phyloP scores from a whole-genome alignment of 1,140 invertebrate species.

The Mylabris phalerata region DNA sequence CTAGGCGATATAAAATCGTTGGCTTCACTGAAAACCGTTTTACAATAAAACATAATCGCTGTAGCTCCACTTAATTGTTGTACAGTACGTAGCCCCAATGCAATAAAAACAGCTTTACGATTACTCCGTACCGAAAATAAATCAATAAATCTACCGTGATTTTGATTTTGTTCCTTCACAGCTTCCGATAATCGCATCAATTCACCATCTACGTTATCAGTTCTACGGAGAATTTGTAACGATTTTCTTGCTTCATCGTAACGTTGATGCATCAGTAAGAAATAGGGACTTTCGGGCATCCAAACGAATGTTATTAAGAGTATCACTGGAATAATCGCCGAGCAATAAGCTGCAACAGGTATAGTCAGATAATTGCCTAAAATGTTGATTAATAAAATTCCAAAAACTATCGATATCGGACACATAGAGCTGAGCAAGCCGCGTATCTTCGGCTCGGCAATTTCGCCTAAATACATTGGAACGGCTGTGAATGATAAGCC shows the following conservation, averaged over 20 bases:
- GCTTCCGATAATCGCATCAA: constrained; percentile 53
- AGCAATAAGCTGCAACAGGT: constrained; percentile 49
- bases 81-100: constrained; percentile 58
- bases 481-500: constrained; percentile 56
- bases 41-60: constrained; percentile 66
- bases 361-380: constrained; percentile 56
- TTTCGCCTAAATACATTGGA: constrained; percentile 58
- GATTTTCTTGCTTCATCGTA: constrained; percentile 18
- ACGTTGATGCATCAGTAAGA: constrained; percentile 23
- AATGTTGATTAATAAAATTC: constrained; percentile 59
- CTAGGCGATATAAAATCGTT: constrained; percentile 40
- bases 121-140: constrained; percentile 52
- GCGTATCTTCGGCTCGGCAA: constrained; percentile 58
- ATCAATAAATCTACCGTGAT: constrained; percentile 48
- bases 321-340: constrained; percentile 50
- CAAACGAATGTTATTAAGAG: constrained; percentile 50
- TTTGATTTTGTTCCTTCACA: constrained; percentile 49
- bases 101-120: constrained; percentile 55
- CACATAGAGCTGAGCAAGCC: constrained; percentile 42
- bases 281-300: constrained; percentile 47
- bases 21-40: constrained; percentile 61
- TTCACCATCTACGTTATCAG: constrained; percentile 38
- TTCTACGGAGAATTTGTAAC: constrained; percentile 36
- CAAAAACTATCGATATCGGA: constrained; percentile 43
- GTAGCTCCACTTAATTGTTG: constrained; percentile 74